Conservation (phyloP, 2,113 vertebrate genomes). For the Petrocephalus zakoni region DNA sequence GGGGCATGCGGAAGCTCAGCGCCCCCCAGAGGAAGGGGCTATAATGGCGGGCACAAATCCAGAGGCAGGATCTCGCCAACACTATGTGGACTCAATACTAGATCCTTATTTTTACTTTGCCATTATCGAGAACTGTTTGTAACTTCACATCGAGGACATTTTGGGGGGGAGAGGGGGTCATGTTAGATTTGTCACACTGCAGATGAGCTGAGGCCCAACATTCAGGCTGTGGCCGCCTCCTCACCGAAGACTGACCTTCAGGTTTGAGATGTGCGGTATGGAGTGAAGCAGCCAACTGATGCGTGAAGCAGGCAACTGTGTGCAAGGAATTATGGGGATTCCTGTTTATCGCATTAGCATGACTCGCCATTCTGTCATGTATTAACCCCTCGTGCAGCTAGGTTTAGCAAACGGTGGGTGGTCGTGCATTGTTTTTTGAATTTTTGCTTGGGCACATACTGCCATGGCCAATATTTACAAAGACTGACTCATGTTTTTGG, state of each 20-base stretch:
- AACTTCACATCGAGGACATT: conserved; percentile 1
- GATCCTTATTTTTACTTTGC: conserved; percentile 7
- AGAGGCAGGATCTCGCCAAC: not conserved
- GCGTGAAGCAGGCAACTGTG: no score
- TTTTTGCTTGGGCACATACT: not conserved
- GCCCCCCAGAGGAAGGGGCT: conserved; percentile 88
- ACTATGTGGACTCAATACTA: conserved; percentile 6
- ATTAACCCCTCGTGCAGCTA: not conserved
- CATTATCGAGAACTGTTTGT: conserved; percentile 14
- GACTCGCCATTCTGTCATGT: not conserved
- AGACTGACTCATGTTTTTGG: not conserved
- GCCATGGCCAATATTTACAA: not conserved
- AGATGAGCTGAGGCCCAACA: not conserved
- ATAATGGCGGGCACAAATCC: conserved; percentile 59
- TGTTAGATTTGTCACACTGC: not conserved
- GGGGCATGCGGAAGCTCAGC: conserved; percentile 93
- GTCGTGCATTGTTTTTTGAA: not conserved
- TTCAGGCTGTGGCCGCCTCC: not conserved
- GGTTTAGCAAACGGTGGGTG: not conserved
- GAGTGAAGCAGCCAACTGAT: not conserved
- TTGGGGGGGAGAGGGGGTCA: not conserved
- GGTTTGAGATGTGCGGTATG: not conserved
- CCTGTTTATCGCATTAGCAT: not conserved
- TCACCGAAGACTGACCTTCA: not conserved
- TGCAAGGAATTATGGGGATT: not conserved